Evolutionary conservation across 2,113 vertebrate genomes (phyloP), one percentile per base, ranked within the genome.

Genomic region (Mystacornis crossleyi): DNA sequence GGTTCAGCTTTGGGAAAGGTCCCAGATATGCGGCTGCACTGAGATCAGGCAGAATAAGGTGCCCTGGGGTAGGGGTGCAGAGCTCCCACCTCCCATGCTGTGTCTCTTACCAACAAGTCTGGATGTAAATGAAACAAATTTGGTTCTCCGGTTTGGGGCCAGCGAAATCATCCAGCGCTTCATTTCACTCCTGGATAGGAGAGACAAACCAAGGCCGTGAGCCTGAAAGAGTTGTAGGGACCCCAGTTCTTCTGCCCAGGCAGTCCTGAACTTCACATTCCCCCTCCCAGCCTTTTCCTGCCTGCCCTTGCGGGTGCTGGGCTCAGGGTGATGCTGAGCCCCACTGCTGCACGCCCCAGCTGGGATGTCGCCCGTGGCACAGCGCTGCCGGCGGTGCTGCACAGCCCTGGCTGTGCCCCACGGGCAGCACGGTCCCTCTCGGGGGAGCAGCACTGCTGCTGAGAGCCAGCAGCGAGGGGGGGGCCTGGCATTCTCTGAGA

Each of bases 131-230:
- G 99, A 99, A 90, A 99, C 98, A 6, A 99, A 99, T 54, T 99
- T 99, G 31, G 99, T 99, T 86, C 99, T 98, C 10, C 99, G 98
- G 90, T 99, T 99, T 2, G 99, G 99, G 77, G 99, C 99, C 69
- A 99, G 98, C 0, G 99, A 98, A 65, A 98, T 99, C 96, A 99
- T 99, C 99, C 99, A 99, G 24, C 99, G 99, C 67, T 99, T 99
- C 98, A 99, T 99, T 93, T 99, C 99, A 3, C 99, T 99, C 98
- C 99, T 99, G 96, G 43, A 80, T 2, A 45, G 36, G 51, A 82
- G 31, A 89, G 31, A 97, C 14, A 95, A 80, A 87, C 9, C 7
- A 4, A 50, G 60, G 60, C 45, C 0, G 1, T 89, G 51, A 96
- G 33, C 7, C 10, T 5, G 11, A 20, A 33, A 31, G 16, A 40